A percentile compares a stretch with the other conserved stretches of the same genome.
These are phyloP conservation scores for Agapornis roseicollis DNA, from an alignment of 2,113 vertebrate species.

Conservation along the genomic window DNA sequence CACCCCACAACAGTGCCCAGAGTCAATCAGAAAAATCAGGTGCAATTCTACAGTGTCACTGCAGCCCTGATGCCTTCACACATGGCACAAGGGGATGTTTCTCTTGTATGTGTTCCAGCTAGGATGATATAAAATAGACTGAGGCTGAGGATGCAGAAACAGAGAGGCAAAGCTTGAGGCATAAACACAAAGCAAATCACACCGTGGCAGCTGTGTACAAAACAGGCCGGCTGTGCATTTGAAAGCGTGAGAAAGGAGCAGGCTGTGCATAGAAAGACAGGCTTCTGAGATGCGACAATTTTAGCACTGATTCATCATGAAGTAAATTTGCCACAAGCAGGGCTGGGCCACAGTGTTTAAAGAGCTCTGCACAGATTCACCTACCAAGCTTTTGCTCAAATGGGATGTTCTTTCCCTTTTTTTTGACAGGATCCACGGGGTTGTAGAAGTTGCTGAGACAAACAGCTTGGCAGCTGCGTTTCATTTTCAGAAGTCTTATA, in stretches of 20 bases:
- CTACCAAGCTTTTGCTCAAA: not conserved
- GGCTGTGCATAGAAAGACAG: constrained; percentile 1
- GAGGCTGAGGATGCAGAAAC: not conserved
- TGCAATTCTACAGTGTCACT: fast-evolving
- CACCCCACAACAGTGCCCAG: not conserved
- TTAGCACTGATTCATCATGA: constrained; percentile 21
- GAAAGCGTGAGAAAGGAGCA: constrained; percentile 45
- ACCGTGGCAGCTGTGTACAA: constrained; percentile 29
- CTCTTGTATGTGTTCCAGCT: not conserved
- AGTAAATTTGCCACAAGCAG: not conserved
- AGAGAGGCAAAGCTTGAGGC: constrained; percentile 43
- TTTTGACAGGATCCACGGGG: not conserved
- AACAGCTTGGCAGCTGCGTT: not conserved
- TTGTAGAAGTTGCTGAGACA: not conserved
- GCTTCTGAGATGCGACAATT: not conserved
- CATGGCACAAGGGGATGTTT: not conserved
- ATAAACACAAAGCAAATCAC: constrained; percentile 44
- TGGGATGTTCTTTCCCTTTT: not conserved
- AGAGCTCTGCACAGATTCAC: not conserved
- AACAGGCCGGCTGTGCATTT: not conserved
- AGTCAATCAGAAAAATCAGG: not conserved
- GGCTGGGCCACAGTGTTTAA: not conserved
- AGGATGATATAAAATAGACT: not conserved
- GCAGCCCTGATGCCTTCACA: not conserved
- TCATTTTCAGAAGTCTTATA: not conserved